Evolutionary conservation across 2,113 vertebrate species (phyloP).

Genomic region (Guaruba guarouba): DNA sequence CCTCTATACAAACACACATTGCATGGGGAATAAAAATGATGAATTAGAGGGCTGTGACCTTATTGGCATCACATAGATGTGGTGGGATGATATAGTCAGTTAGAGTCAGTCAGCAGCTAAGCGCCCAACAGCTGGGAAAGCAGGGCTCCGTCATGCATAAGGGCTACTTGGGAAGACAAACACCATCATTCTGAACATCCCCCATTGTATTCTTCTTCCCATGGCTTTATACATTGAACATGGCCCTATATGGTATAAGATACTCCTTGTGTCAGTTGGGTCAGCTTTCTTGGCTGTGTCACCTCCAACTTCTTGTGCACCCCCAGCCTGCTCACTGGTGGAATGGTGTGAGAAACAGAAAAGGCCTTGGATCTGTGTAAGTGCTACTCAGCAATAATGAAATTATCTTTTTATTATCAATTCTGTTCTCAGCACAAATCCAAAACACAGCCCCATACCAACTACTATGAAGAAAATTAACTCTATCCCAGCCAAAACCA

Average conservation of each 20-base stretch:
- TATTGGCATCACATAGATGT: neutral
- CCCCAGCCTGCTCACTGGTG: neutral
- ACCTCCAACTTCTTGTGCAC: neutral
- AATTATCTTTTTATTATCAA: neutral
- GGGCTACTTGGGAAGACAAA: neutral
- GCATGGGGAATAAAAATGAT: neutral
- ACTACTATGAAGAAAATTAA: neutral
- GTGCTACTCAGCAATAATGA: neutral
- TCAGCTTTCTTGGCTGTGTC: neutral
- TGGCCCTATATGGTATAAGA: neutral
- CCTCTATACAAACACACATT: neutral
- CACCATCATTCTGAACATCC: neutral
- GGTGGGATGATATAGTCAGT: neutral
- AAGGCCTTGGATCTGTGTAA: neutral
- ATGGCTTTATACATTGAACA: neutral
- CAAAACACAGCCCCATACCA: neutral
- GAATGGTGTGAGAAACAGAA: neutral
- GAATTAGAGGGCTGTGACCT: neutral
- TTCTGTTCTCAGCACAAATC: neutral
- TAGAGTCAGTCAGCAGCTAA: neutral
- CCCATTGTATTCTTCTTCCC: neutral
- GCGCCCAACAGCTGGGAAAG: neutral
- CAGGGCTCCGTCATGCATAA: neutral
- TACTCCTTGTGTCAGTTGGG: neutral
- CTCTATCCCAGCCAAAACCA: neutral